These are phyloP conservation scores for Orchesella flavescens DNA, from an alignment of 2,888 invertebrate species.

Conservation along the genomic window DNA sequence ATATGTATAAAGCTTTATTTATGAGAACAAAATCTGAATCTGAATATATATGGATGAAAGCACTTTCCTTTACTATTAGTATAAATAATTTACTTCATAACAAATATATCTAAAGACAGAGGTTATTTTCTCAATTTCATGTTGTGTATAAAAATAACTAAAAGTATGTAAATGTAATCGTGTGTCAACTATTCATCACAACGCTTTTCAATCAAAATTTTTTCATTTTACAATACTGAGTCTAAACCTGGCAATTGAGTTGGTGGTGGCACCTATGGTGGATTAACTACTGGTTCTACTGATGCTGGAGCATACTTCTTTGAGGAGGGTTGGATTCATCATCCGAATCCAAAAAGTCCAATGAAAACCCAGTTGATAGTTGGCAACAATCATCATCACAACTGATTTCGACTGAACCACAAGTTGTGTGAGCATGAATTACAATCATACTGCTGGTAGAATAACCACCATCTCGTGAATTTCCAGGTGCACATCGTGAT, in stretches of 20 bases:
- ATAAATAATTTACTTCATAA: constrained; percentile 42
- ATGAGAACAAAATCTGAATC: not conserved
- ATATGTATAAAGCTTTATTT: constrained; percentile 20
- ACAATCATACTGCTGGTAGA: constrained; percentile 85
- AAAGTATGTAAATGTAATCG: not conserved
- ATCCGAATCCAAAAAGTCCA: constrained; percentile 41
- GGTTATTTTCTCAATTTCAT: not conserved
- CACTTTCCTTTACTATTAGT: constrained; percentile 10
- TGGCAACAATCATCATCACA: constrained; percentile 92
- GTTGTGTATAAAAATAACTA: constrained; percentile 31
- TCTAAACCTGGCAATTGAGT: constrained; percentile 50
- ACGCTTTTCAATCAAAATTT: not conserved
- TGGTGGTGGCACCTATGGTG: constrained; percentile 29
- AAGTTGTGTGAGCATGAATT: constrained; percentile 82
- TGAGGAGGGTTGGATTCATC: constrained; percentile 42
- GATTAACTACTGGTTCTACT: constrained; percentile 17
- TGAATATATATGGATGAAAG: constrained; percentile 40
- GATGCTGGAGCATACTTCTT: constrained; percentile 26
- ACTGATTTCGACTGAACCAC: constrained; percentile 90
- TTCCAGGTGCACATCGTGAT: constrained; percentile 76
- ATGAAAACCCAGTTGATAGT: constrained; percentile 75
- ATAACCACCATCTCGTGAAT: constrained; percentile 87
- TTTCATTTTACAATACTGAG: constrained; percentile 48
- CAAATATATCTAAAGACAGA: constrained; percentile 16
- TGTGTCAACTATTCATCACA: not conserved